Base-by-base conservation (phyloP, 2,797 vertebrate genomes). In the Amblyopsis hoosieri region DNA sequence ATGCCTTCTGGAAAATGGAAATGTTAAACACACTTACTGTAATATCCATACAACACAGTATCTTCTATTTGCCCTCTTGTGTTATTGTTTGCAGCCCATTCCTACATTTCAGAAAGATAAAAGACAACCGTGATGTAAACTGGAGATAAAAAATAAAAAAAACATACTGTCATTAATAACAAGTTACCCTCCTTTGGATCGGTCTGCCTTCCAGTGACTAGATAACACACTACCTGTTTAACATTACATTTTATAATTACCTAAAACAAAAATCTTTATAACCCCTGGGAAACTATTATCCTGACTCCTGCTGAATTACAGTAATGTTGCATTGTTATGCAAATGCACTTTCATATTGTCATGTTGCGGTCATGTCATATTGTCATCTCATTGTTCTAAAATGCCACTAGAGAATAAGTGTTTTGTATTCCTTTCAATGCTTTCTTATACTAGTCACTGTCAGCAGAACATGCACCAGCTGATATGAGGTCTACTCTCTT, bases 31-130 rank as follows among this genome's bases (percentile, higher is more conserved):
- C 81, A 96, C 98, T 96, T 92, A 99, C 98, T 95, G 87, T 99
- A 99, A 86, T 99, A 99, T 65, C 95, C 97, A 79, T 97, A 96
- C 51, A 98, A 84, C 45, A 99, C 95, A 0, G 97, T 97, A 79
- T 97, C 91, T 89, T 99, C 97, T 79, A 98, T 97, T 76, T 96
- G 90, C 0, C 64, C 91, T 72, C 94, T 93, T 48, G 95, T 98
- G 81, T 93, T 93, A 80, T 99, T 99, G 87, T 87, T 93, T 85
- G 93, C 91, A 59, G 97, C 96, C 98, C 98, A 99, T 48, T 94
- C 94, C 97, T 99, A 83, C 4, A 85, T 53, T 19, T 62, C 2
- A 62, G 0, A 58, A 51, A 61, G 3, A 62, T 0, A 58, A 51
- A 71, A 49, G 1, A 15, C 67, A 86, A 76, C 7, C 17, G 17